Percentiles rank a stretch among this genome's conserved stretches.
phyloP scores from a whole-genome alignment of 2,797 vertebrate genomes.

The Epinephelus awoara region DNA sequence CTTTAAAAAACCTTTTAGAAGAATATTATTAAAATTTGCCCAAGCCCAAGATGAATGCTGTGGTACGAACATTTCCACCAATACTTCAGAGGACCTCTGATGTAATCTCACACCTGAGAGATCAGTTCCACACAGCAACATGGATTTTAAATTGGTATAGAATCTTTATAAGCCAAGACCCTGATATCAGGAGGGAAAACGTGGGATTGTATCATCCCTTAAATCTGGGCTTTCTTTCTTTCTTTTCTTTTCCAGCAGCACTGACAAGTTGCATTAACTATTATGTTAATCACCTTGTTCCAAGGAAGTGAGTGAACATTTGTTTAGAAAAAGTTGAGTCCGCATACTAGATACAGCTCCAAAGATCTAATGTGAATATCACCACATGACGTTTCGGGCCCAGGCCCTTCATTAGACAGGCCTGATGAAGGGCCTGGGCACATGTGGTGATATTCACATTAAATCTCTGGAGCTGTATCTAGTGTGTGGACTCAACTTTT shows the following conservation, averaged over 20 bases:
- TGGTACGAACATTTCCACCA: not conserved
- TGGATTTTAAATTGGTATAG: not conserved
- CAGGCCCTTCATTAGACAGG: too few relatives aligned
- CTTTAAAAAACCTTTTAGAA: not conserved
- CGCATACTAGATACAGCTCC: too few relatives aligned
- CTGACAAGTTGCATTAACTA: not conserved
- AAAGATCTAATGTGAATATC: too few relatives aligned
- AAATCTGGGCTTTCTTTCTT: too few relatives aligned
- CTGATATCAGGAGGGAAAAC: not conserved
- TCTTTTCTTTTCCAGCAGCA: not conserved
- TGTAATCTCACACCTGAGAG: not conserved
- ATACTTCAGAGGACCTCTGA: not conserved
- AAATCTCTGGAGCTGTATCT: too few relatives aligned
- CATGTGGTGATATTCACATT: too few relatives aligned
- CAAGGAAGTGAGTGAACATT: not conserved
- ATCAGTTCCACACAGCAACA: not conserved
- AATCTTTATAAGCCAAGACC: not conserved
- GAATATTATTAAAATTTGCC: not conserved
- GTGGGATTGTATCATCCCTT: not conserved
- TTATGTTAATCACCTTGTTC: not conserved
- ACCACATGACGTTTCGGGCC: too few relatives aligned
- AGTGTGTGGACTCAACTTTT: too few relatives aligned
- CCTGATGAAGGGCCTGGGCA: too few relatives aligned
- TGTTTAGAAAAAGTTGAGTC: not conserved
- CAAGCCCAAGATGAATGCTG: not conserved